These are phyloP conservation scores for Ammospiza caudacuta DNA, from an alignment of 2,113 vertebrate species.

Conservation along the genomic window DNA sequence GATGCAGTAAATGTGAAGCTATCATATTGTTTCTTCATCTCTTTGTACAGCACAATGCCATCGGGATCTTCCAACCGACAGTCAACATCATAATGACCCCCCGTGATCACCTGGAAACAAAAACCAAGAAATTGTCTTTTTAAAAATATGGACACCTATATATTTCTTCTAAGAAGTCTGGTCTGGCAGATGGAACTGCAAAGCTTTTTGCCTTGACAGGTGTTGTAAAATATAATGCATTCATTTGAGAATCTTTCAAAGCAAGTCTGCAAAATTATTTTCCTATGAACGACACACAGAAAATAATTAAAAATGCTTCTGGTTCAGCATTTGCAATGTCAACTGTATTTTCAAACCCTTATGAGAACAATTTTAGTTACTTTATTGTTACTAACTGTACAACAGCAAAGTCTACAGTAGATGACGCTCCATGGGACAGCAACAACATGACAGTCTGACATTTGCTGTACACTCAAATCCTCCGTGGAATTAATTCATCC, in stretches of 20 bases:
- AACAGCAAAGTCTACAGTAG: not conserved
- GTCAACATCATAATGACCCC: conserved; percentile 96
- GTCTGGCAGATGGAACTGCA: not conserved
- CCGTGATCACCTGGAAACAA: conserved; percentile 91
- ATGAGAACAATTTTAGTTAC: not conserved
- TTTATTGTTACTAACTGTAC: not conserved
- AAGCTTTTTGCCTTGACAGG: not conserved
- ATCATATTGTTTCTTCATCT: conserved; percentile 98
- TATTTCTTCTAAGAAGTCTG: not conserved
- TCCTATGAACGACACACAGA: rapidly evolving
- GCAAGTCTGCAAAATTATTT: not conserved
- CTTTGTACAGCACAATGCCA: conserved; percentile 89
- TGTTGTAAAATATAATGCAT: not conserved
- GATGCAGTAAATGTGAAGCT: conserved; percentile 93
- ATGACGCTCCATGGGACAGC: not conserved
- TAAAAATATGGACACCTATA: not conserved
- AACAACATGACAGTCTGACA: not conserved
- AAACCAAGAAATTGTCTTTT: not conserved
- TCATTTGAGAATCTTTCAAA: not conserved
- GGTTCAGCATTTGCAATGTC: not conserved
- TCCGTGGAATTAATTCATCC: not conserved
- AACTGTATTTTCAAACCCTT: not conserved
- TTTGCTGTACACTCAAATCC: not conserved
- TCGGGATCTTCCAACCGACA: conserved; percentile 91
- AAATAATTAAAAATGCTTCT: not conserved